Evolutionary conservation across 2,888 invertebrate genomes (phyloP).

Genomic region (Andrena camellia): DNA sequence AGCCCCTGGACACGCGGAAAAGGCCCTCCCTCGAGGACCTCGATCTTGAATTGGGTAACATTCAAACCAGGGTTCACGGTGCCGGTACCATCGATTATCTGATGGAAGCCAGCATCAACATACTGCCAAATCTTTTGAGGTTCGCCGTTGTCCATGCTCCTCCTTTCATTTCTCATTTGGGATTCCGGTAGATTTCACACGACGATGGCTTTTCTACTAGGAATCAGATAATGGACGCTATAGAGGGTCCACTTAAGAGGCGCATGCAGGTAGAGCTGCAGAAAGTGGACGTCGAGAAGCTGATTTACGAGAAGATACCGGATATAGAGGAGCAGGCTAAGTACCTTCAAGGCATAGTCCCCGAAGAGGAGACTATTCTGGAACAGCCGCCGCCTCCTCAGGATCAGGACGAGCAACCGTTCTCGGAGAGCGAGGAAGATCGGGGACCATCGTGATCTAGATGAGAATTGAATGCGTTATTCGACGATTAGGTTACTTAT

Average conservation of each 20-base stretch:
- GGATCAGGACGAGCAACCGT: conserved; percentile 77
- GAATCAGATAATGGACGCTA: conserved; percentile 94
- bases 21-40: conserved; percentile 90
- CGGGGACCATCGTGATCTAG: conserved; percentile 76
- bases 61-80: conserved; percentile 93
- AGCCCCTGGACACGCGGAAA: conserved; percentile 92
- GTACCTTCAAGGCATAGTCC: conserved; percentile 74
- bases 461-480: background rate
- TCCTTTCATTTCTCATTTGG: background rate
- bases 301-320: conserved; percentile 90
- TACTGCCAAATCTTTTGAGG: conserved; percentile 93
- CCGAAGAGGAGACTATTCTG: conserved; percentile 76
- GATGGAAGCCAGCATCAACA: conserved; percentile 92
- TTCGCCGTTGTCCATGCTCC: conserved; percentile 39
- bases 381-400: conserved; percentile 68
- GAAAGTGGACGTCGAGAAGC: conserved; percentile 90
- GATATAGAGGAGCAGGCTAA: conserved; percentile 88
- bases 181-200: background rate
- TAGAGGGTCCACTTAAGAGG: conserved; percentile 92
- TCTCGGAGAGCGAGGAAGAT: conserved; percentile 83
- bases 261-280: conserved; percentile 91
- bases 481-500: conserved; percentile 30
- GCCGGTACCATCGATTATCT: conserved; percentile 95
- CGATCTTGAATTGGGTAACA: conserved; percentile 93
- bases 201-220: conserved; percentile 64